Base-by-base conservation (phyloP, 2,888 invertebrate genomes). In the Hipparchia semele region DNA sequence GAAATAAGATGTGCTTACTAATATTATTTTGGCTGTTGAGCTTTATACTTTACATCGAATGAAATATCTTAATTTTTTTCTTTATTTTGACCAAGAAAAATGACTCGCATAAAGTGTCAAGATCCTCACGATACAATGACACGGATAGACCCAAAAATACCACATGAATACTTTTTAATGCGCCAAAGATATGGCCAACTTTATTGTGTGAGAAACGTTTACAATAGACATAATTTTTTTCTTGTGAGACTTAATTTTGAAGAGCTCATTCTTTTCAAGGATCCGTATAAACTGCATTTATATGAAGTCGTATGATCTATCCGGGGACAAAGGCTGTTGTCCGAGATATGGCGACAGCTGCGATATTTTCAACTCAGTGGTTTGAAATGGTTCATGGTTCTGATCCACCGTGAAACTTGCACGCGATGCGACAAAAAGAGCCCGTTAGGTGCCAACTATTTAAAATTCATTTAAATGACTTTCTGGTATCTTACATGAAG, bases 111-210 rank as follows among this genome's bases (percentile, higher is more conserved):
- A 83, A 77, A 88, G 91, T 92, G 92, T 92, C 91, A 91, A 89
- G 87, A 90, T 90, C 86, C 80, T 80, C 83, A 84, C 86, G 81
- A 88, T 84, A 90, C 87, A 91, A 90, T 85, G 82, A 84, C 79
- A 82, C 78, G 82, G 84, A 84, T 84, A 87, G 87, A 88, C 87
- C 84, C 84, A 83, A 89, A 86, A 90, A 90, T 89, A 91, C 91
- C 91, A 89, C 91, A 90, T 93, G 93, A 93, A 94, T 94, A 91
- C 92, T 93, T 92, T 94, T 94, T 94, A 93, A 94, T 93, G 92
- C 85, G 92, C 90, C 91, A 92, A 87, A 88, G 92, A 93, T 94
- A 92, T 92, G 92, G 89, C 93, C 91, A 90, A 87, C 87, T 81
- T 80, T 83, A 91, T 92, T 92, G 91, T 92, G 83, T 82, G 59